Evolutionary conservation across 1,140 invertebrate genomes (phyloP).

Genomic region (Lordiphosa clarofinis): DNA sequence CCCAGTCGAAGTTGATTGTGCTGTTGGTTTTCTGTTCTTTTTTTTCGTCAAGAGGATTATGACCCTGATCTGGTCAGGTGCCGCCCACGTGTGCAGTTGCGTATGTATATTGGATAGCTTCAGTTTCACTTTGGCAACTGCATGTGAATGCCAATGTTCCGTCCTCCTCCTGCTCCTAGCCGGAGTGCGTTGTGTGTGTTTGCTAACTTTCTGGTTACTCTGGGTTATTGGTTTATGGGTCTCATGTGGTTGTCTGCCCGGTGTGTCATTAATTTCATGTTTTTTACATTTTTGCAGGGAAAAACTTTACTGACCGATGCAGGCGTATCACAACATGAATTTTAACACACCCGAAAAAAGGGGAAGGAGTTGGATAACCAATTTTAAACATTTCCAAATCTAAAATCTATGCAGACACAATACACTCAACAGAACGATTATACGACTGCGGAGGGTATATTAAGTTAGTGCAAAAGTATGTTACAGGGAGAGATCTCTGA

Average conservation of each 20-base stretch:
- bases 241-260: slow-evolving; percentile 38
- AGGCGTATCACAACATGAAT: too few species aligned
- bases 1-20: slow-evolving; percentile 43
- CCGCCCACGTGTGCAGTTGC: slow-evolving; percentile 24
- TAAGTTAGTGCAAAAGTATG: too few species aligned
- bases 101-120: slow-evolving; percentile 31
- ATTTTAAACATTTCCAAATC: too few species aligned
- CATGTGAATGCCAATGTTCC: slow-evolving; percentile 32
- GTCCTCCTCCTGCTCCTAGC: not conserved
- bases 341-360: too few species aligned
- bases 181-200: slow-evolving; percentile 19
- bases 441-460: too few species aligned
- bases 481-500: too few species aligned
- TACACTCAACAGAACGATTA: too few species aligned
- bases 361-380: too few species aligned
- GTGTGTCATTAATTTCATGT: slow-evolving; percentile 59
- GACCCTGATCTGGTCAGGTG: slow-evolving; percentile 71
- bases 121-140: slow-evolving; percentile 70
- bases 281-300: slow-evolving; percentile 24
- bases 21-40: slow-evolving; percentile 17
- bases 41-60: slow-evolving; percentile 65
- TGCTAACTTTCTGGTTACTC: slow-evolving; percentile 62
- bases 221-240: slow-evolving; percentile 67
- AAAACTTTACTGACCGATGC: too few species aligned
- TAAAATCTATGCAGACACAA: too few species aligned